Conservation (phyloP, 2,797 vertebrate species). For the Phataginus tricuspis region DNA sequence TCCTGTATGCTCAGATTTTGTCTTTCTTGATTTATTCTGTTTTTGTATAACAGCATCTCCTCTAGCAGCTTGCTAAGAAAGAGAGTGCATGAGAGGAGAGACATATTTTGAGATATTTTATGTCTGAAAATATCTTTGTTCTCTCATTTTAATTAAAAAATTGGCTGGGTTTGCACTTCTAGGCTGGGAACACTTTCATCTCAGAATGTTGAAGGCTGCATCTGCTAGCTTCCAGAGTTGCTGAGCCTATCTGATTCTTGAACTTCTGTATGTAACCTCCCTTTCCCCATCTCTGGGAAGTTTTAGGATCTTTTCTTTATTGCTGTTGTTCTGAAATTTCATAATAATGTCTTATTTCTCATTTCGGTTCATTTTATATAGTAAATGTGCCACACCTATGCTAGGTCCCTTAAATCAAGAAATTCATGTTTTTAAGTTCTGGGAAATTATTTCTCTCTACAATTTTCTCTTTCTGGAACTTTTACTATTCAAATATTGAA, state of each 20-base stretch:
- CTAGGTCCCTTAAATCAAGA: neutral
- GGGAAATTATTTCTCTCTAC: neutral
- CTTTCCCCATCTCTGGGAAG: neutral
- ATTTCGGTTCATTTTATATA: neutral
- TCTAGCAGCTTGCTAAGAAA: neutral
- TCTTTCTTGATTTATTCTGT: neutral
- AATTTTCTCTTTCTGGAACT: neutral
- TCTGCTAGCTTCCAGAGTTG: neutral
- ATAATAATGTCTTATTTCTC: neutral
- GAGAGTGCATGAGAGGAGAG: neutral
- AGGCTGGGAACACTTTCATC: neutral
- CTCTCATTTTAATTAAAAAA: neutral
- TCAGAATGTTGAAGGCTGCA: neutral
- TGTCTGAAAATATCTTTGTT: neutral
- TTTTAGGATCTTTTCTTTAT: neutral
- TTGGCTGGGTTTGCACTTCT: neutral
- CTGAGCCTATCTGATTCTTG: neutral
- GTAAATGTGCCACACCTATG: neutral
- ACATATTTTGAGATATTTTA: neutral
- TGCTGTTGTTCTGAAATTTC: neutral
- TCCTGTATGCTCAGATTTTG: neutral
- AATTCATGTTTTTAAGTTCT: neutral
- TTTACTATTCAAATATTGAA: neutral
- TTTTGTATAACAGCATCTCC: neutral
- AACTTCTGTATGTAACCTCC: neutral